These are phyloP conservation scores for Lonchura striata DNA, from an alignment of 2,113 vertebrate genomes.

Conservation along the genomic window DNA sequence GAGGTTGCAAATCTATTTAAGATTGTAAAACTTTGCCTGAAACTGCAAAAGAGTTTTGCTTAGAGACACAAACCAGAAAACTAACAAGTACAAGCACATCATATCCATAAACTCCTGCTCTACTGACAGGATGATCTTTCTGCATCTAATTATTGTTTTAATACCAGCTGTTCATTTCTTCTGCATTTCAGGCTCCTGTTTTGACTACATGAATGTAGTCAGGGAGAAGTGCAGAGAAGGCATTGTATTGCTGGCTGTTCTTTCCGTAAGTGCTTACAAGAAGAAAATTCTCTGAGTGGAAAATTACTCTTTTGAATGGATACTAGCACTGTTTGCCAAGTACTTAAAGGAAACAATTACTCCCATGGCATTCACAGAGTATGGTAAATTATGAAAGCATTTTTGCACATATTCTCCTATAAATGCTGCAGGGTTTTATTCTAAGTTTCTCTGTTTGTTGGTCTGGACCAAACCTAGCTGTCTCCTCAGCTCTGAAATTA, in stretches of 20 bases:
- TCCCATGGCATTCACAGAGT: not conserved
- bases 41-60: not conserved
- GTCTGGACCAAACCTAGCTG: not conserved
- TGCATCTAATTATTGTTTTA: not conserved
- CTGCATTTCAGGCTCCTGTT: slow-evolving; percentile 5
- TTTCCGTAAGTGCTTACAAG: slow-evolving; percentile 2
- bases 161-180: slow-evolving; percentile 20
- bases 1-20: not conserved
- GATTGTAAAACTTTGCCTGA: not conserved
- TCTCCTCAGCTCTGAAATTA: not conserved
- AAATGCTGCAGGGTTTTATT: not conserved
- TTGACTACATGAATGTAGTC: not conserved
- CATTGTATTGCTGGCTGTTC: not conserved
- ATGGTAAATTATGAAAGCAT: not conserved
- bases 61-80: not conserved
- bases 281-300: not conserved
- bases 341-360: slow-evolving; percentile 17
- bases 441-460: not conserved
- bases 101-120: not conserved
- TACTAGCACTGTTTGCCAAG: not conserved
- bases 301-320: slow-evolving; percentile 37
- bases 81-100: not conserved
- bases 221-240: not conserved
- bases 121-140: not conserved
- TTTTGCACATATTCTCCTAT: not conserved